These are phyloP conservation scores for Pterobdella sp. DNA, from an alignment of 2,888 invertebrate genomes.

Conservation along the genomic window DNA sequence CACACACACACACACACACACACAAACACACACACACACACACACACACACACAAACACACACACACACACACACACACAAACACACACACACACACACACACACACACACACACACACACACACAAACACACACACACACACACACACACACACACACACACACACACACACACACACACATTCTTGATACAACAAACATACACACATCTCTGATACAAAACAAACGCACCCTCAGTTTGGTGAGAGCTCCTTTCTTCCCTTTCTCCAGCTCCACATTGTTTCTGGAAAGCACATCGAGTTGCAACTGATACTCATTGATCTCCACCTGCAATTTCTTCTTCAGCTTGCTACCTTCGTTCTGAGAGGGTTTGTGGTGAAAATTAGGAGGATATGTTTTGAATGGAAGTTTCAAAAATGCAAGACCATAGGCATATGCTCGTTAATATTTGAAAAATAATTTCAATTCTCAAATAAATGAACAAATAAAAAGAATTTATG, in stretches of 20 bases:
- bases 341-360: slow-evolving; percentile 49
- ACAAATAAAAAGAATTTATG: too few species aligned
- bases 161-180: background rate
- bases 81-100: background rate
- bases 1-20: slow-evolving; percentile 11
- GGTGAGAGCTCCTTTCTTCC: slow-evolving; percentile 93
- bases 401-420: too few species aligned
- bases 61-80: slow-evolving; percentile 3
- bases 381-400: too few species aligned
- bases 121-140: background rate
- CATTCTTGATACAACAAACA: background rate
- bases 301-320: slow-evolving; percentile 48
- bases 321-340: slow-evolving; percentile 51
- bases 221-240: slow-evolving; percentile 63
- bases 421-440: too few species aligned
- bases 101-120: background rate
- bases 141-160: background rate
- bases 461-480: too few species aligned
- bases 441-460: too few species aligned
- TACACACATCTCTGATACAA: background rate
- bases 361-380: too few species aligned
- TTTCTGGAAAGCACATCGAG: slow-evolving; percentile 38
- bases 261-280: slow-evolving; percentile 68
- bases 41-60: slow-evolving; percentile 17
- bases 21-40: background rate